These are phyloP conservation scores for Melierax canorus DNA, from an alignment of 2,113 vertebrate genomes.

Conservation along the genomic window DNA sequence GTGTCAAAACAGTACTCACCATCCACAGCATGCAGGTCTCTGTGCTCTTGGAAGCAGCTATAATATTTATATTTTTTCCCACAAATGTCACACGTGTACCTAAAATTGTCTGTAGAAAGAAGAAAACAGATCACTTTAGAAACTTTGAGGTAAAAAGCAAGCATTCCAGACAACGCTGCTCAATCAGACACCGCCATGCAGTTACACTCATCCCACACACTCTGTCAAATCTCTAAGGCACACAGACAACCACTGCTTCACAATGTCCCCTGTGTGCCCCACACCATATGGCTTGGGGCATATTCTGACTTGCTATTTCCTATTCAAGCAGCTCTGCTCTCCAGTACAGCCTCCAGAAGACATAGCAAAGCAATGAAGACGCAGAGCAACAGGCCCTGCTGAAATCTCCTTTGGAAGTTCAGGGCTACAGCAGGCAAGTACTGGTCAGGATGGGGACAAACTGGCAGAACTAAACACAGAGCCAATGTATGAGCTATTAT, in stretches of 20 bases:
- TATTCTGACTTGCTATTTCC: not conserved
- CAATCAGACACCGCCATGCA: not conserved
- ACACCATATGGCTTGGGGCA: fast-evolving
- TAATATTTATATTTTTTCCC: constrained; percentile 99
- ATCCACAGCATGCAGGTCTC: constrained; percentile 95
- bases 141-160: not conserved
- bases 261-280: fast-evolving
- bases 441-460: not conserved
- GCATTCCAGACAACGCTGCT: not conserved
- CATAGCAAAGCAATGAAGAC: not conserved
- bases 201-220: not conserved
- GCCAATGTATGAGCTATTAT: not conserved
- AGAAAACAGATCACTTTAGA: constrained; percentile 18
- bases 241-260: not conserved
- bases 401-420: not conserved
- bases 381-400: not conserved
- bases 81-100: constrained; percentile 97
- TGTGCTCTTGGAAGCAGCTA: constrained; percentile 98
- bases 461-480: not conserved
- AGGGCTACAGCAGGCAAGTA: not conserved
- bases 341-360: not conserved
- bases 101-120: constrained; percentile 86
- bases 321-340: not conserved
- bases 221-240: not conserved
- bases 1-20: constrained; percentile 77